Evolutionary conservation across 2,888 invertebrate species (phyloP).

Genomic region (Theodoxus fluviatilis): DNA sequence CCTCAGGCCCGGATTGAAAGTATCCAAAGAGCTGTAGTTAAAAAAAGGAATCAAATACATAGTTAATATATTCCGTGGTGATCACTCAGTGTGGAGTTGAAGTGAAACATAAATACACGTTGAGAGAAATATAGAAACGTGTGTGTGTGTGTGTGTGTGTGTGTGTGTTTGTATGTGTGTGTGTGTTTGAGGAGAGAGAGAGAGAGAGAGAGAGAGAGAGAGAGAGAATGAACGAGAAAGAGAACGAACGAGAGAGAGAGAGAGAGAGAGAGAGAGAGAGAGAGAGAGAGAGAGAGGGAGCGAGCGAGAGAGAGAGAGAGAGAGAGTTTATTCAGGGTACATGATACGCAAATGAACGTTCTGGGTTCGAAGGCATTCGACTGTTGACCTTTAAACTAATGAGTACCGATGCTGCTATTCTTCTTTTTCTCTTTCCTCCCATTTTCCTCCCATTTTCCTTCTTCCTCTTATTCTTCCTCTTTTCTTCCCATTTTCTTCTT

Average conservation of each 20-base stretch:
- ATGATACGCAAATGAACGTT: too few relatives aligned
- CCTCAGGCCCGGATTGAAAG: slow-evolving; percentile 55
- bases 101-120: background rate
- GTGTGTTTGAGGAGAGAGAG: background rate
- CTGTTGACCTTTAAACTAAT: too few relatives aligned
- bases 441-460: too few relatives aligned
- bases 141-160: too few relatives aligned
- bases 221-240: background rate
- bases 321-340: too few relatives aligned
- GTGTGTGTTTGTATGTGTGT: too few relatives aligned
- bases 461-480: too few relatives aligned
- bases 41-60: background rate
- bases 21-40: slow-evolving; percentile 57
- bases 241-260: background rate
- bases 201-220: slow-evolving; percentile 5
- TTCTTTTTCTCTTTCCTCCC: too few relatives aligned
- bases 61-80: background rate
- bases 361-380: too few relatives aligned
- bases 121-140: background rate
- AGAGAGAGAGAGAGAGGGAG: background rate
- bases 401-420: too few relatives aligned
- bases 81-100: background rate
- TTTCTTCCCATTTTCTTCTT: too few relatives aligned
- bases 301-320: background rate
- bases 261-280: slow-evolving; percentile 10